A percentile compares a stretch with the other conserved stretches of the same genome.
phyloP scores from a whole-genome alignment of 1,140 invertebrate genomes.

The Bombus huntii region DNA sequence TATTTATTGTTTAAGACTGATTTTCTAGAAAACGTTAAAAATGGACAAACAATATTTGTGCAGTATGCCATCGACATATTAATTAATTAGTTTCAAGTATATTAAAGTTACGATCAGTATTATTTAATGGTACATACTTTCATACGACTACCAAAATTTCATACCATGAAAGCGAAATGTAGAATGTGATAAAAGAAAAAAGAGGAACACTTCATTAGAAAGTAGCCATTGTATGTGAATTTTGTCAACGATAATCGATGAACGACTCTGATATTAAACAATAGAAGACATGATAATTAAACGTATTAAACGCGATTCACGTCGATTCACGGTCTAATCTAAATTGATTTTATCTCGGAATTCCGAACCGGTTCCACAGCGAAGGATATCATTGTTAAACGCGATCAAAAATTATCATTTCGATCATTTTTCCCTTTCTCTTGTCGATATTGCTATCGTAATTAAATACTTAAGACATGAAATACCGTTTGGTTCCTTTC shows the following conservation, averaged over 20 bases:
- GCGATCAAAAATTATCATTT: not conserved
- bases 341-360: slow-evolving; percentile 9
- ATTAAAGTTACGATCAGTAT: too few species aligned
- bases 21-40: too few species aligned
- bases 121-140: too few species aligned
- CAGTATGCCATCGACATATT: too few species aligned
- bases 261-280: not conserved
- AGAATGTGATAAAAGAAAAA: too few species aligned
- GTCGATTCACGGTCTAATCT: not conserved
- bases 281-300: not conserved
- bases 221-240: too few species aligned
- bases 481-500: not conserved
- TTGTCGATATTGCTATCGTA: not conserved
- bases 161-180: too few species aligned
- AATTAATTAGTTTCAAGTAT: too few species aligned
- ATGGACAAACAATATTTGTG: too few species aligned
- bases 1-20: too few species aligned
- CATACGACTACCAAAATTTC: too few species aligned
- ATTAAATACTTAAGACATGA: not conserved
- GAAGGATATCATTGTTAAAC: not conserved
- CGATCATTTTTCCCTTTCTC: not conserved
- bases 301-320: not conserved
- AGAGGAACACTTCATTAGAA: too few species aligned
- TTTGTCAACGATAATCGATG: not conserved
- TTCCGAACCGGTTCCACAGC: not conserved